Evolutionary conservation across 2,797 vertebrate genomes (phyloP).

Genomic region (Hippopotamyrus pictus): DNA sequence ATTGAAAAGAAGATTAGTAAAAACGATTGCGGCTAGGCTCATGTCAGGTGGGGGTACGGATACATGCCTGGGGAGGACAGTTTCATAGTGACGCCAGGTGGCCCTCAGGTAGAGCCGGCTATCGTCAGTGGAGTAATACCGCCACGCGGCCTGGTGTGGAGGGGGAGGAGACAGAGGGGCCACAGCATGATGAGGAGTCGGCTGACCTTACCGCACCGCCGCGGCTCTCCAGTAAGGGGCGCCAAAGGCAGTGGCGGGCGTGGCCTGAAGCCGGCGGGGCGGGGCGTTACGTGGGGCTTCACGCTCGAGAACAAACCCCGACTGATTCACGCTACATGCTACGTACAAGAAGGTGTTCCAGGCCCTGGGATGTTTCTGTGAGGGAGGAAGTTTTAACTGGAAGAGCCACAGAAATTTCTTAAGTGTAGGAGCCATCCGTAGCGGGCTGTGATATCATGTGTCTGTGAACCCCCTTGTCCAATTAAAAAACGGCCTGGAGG

Average conservation of each 20-base stretch:
- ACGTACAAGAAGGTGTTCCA: background rate
- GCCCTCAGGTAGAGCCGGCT: constrained; percentile 57
- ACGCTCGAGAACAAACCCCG: background rate
- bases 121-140: constrained; percentile 59
- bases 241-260: background rate
- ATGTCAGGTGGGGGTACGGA: constrained; percentile 52
- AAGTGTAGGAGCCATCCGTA: background rate
- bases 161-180: constrained; percentile 35
- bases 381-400: background rate
- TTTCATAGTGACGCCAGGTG: constrained; percentile 62
- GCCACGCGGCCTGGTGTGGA: constrained; percentile 59
- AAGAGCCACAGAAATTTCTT: background rate
- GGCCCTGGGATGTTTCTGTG: background rate
- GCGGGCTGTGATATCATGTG: background rate
- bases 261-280: background rate
- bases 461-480: background rate
- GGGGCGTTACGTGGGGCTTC: background rate
- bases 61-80: constrained; percentile 65
- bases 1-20: constrained; percentile 74
- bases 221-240: background rate
- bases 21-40: constrained; percentile 60
- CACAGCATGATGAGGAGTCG: background rate
- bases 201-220: background rate
- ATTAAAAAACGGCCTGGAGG: background rate
- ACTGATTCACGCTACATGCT: background rate